Base-by-base conservation (phyloP, 2,888 invertebrate species). In the Melanophora roralis region DNA sequence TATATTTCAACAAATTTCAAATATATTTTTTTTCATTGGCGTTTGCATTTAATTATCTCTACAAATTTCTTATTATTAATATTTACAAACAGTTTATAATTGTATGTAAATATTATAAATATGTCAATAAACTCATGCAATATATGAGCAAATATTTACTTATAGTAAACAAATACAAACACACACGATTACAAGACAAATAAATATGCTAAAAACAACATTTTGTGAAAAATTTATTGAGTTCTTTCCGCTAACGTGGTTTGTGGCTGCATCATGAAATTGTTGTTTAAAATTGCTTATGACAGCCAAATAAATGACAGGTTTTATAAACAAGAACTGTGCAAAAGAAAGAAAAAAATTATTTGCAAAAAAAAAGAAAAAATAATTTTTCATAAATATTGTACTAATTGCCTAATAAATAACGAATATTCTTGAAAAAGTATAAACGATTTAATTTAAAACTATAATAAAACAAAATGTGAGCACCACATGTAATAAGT, bases 201-300 rank as follows among this genome's bases (percentile, higher is more conserved):
- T 36, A 36, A 3, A 36, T 11, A 36, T 36, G 36, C 11, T 2
- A 8, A 3, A 36, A 36, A 11, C 8, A 36, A 36, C 36, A 36
- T 43, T 4, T 43, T 43, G 27, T 5, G 6, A 43, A 14, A 14
- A 7, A 14, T 43, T 43, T 16, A 43, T 43, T 16, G 1, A 7
- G 7, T 16, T 43, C 21, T 45, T 23, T 43, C 14, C 21, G 51
- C 34, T 51, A 40, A 23, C 14, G 34, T 27, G 23, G 16, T 23
- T 38, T 57, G 34, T 45, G 34, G 14, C 14, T 34, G 40, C 43
- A 1, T 14, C n/a, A 47, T 51, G 57, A 34, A 65, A 60, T 60
- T 65, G 51, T 51, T 64, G 51, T 59, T 64, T 72, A 14, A 65
- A 77, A 59, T 53, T 51, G 72, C 72, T 72, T 51, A 62, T 69